phyloP scores from a whole-genome alignment of 2,888 invertebrate genomes.

The Spilosoma lubricipeda region DNA sequence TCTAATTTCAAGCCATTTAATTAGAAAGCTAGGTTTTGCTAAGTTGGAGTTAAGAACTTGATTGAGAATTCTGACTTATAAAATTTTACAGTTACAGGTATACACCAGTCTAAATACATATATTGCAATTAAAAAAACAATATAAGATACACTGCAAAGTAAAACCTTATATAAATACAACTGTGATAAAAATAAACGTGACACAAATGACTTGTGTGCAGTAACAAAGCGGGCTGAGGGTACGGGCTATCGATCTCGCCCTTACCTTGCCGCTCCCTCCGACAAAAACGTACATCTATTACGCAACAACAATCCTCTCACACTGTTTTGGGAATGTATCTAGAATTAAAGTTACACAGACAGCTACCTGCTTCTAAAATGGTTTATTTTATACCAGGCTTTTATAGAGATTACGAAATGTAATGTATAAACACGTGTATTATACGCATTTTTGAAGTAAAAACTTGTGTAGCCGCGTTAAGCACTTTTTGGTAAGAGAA shows the following conservation, averaged over 20 bases:
- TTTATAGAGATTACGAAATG: neutral
- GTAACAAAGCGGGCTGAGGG: slow-evolving; percentile 32
- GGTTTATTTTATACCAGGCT: neutral
- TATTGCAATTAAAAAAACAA: neutral
- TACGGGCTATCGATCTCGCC: slow-evolving; percentile 50
- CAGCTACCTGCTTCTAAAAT: neutral
- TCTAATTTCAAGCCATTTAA: neutral
- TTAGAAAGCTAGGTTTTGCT: too few species aligned
- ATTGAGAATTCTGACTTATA: too few species aligned
- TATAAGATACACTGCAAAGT: neutral
- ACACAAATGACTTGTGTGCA: slow-evolving; percentile 27
- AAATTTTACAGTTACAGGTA: too few species aligned
- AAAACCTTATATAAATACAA: neutral
- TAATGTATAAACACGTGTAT: neutral
- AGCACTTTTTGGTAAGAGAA: too few species aligned
- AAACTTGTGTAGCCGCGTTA: too few species aligned
- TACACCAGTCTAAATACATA: neutral
- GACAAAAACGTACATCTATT: slow-evolving; percentile 37
- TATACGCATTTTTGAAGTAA: too few species aligned
- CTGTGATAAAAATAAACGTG: slow-evolving; percentile 15
- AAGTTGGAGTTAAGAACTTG: too few species aligned
- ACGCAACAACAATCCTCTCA: slow-evolving; percentile 31
- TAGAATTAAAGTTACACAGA: slow-evolving; percentile 18
- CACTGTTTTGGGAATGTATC: slow-evolving; percentile 21
- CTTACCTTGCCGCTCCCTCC: slow-evolving; percentile 50